Percentiles rank a stretch among this genome's conserved stretches.
phyloP scores from a whole-genome alignment of 2,888 invertebrate species.

The Aleiodes alternator region DNA sequence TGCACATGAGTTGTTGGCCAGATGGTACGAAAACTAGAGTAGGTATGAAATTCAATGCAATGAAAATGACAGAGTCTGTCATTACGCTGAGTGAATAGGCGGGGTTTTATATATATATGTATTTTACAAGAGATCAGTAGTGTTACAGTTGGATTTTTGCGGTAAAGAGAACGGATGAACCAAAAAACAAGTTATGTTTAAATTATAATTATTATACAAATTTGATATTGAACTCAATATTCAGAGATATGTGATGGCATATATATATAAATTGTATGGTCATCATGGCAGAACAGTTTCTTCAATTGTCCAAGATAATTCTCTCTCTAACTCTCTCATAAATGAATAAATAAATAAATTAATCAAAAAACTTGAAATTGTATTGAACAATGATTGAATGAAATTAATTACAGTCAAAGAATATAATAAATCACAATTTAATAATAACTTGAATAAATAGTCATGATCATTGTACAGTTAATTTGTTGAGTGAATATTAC shows the following conservation, averaged over 20 bases:
- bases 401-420: too few species aligned
- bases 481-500: too few species aligned
- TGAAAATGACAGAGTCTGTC: conserved; percentile 65
- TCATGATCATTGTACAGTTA: too few species aligned
- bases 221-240: background rate
- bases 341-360: too few species aligned
- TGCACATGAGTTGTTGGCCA: conserved; percentile 27
- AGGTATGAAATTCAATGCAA: conserved; percentile 47
- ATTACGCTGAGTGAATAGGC: conserved; percentile 57
- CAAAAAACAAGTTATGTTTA: conserved; percentile 56
- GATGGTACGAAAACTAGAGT: conserved; percentile 30
- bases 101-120: conserved; percentile 35
- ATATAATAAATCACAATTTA: too few species aligned
- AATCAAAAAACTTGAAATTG: too few species aligned
- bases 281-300: background rate
- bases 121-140: conserved; percentile 22
- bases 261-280: conserved; percentile 17
- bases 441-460: too few species aligned
- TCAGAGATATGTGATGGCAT: background rate
- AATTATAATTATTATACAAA: conserved; percentile 64
- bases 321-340: too few species aligned
- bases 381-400: too few species aligned
- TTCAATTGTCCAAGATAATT: background rate
- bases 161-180: conserved; percentile 59
- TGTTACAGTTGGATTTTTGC: conserved; percentile 45